A percentile compares a stretch with the other conserved stretches of the same genome.
These are phyloP conservation scores for Epirrhoe alternata DNA, from an alignment of 2,888 invertebrate species.

Conservation along the genomic window DNA sequence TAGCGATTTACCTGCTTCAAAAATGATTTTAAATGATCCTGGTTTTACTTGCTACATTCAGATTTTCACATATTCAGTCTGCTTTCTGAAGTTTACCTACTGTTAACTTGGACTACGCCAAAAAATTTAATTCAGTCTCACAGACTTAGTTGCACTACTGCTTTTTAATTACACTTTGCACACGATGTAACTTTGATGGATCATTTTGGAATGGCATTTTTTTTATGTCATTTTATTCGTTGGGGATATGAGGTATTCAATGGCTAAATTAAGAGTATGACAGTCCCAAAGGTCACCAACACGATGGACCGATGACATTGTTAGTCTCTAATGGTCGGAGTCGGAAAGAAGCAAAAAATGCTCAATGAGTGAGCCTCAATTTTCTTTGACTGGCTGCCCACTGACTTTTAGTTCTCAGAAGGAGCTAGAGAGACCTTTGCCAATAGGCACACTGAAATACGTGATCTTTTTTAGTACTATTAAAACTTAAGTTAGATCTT, in stretches of 20 bases:
- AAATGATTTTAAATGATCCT: constrained; percentile 1
- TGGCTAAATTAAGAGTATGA: no score
- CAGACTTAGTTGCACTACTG: background rate
- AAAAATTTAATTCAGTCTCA: background rate
- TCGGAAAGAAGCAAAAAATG: no score
- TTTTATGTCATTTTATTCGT: background rate
- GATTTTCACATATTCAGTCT: background rate
- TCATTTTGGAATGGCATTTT: background rate
- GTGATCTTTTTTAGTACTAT: no score
- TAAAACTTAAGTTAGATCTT: no score
- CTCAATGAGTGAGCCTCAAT: no score
- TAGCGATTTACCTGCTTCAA: constrained; percentile 44
- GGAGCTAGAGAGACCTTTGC: no score
- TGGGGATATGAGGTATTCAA: background rate
- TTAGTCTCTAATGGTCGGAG: no score
- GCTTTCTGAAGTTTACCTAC: background rate
- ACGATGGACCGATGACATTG: no score
- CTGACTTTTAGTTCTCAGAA: no score
- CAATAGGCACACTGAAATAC: no score
- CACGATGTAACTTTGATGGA: background rate
- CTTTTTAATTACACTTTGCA: background rate
- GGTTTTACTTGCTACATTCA: background rate
- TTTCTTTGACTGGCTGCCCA: no score
- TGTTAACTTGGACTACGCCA: background rate
- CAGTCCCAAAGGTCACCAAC: no score